These are phyloP conservation scores for Bathynomus jamesi DNA, from an alignment of 1,140 invertebrate genomes.

Conservation along the genomic window DNA sequence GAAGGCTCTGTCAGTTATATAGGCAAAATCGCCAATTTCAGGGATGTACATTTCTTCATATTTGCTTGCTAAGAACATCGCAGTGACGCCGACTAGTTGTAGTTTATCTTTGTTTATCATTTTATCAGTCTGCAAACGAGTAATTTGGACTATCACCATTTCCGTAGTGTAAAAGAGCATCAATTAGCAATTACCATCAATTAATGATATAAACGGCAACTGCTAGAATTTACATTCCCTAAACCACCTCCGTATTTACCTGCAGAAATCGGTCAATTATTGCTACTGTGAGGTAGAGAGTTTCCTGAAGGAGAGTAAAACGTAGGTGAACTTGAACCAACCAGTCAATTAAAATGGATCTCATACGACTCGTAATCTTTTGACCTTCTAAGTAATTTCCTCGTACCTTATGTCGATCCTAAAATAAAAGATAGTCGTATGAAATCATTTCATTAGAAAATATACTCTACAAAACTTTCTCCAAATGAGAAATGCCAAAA, in stretches of 20 bases:
- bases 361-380: slow-evolving; percentile 70
- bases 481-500: no score
- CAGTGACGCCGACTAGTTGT: slow-evolving; percentile 83
- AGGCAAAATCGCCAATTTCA: slow-evolving; percentile 80
- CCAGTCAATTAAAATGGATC: slow-evolving; percentile 85
- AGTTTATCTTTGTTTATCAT: slow-evolving; percentile 59
- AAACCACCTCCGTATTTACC: no score
- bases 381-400: slow-evolving; percentile 57
- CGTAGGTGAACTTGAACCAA: slow-evolving; percentile 82
- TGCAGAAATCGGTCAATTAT: slow-evolving; percentile 87
- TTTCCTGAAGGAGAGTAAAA: slow-evolving; percentile 82
- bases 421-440: slow-evolving; percentile 24
- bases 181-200: no score
- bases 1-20: slow-evolving; percentile 84
- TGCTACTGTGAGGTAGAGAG: slow-evolving; percentile 77
- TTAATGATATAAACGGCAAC: no score
- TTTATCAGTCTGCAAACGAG: slow-evolving; percentile 45
- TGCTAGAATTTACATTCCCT: no score
- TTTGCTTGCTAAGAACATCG: slow-evolving; percentile 86
- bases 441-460: no score
- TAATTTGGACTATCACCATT: slow-evolving; percentile 8
- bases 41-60: slow-evolving; percentile 93
- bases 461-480: no score
- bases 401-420: slow-evolving; percentile 53
- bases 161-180: no score